A percentile compares a stretch with the other conserved stretches of the same genome.
These are phyloP conservation scores for Teinopalpus imperialis DNA, from an alignment of 2,888 invertebrate genomes.

Conservation along the genomic window DNA sequence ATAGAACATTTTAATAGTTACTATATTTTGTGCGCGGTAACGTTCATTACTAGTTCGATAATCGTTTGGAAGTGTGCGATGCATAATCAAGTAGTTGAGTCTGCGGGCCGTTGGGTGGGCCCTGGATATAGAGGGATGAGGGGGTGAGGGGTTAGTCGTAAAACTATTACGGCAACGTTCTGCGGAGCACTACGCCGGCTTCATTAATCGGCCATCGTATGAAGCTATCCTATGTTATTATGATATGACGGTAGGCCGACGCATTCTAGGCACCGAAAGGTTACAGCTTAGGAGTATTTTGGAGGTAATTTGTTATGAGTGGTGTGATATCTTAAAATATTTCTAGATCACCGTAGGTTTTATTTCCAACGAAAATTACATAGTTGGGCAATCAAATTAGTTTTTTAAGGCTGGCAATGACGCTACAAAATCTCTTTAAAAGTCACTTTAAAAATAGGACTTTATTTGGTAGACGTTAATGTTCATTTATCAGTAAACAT, in stretches of 20 bases:
- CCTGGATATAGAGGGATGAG: slow-evolving; percentile 37
- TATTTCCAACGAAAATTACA: too few relatives aligned
- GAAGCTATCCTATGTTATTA: slow-evolving; percentile 70
- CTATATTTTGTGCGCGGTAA: slow-evolving; percentile 53
- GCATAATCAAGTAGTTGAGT: slow-evolving; percentile 76
- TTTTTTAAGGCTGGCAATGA: too few relatives aligned
- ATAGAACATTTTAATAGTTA: slow-evolving; percentile 40
- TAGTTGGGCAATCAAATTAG: too few relatives aligned
- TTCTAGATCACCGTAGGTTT: too few relatives aligned
- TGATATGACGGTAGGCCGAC: slow-evolving; percentile 65
- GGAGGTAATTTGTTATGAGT: slow-evolving; percentile 7
- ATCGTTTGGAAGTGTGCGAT: slow-evolving; percentile 73
- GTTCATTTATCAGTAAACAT: too few relatives aligned
- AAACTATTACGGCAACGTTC: slow-evolving; percentile 78
- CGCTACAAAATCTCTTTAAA: too few relatives aligned
- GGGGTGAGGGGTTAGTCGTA: slow-evolving; percentile 57
- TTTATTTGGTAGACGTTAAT: too few relatives aligned
- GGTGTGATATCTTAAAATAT: neutral
- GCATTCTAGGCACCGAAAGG: slow-evolving; percentile 38
- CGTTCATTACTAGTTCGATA: slow-evolving; percentile 78
- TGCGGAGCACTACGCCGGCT: slow-evolving; percentile 67
- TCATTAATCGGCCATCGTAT: slow-evolving; percentile 79
- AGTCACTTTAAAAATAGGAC: too few relatives aligned
- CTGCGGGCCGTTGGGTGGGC: slow-evolving; percentile 43
- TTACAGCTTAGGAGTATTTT: slow-evolving; percentile 16